Conservation (phyloP, 2,888 invertebrate genomes). For the Saturnia japonica region DNA sequence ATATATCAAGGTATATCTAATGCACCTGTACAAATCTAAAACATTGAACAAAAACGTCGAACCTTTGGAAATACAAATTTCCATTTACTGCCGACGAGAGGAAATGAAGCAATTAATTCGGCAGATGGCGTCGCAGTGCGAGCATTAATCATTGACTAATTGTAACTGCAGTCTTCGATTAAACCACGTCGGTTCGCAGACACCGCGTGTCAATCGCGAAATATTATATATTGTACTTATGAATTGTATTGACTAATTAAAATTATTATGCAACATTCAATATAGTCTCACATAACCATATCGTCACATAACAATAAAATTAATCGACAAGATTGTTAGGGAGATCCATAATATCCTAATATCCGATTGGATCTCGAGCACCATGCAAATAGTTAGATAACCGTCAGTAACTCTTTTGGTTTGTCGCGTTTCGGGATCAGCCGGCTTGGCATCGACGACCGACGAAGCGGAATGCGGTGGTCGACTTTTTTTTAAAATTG, state of each 20-base stretch:
- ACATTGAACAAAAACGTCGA: slow-evolving; percentile 64
- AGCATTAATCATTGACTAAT: slow-evolving; percentile 81
- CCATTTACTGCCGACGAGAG: slow-evolving; percentile 77
- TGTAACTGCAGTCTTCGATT: slow-evolving; percentile 82
- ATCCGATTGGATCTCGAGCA: no score
- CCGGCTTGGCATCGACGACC: no score
- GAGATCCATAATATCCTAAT: no score
- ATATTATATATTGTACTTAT: slow-evolving; percentile 25
- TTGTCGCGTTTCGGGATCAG: no score
- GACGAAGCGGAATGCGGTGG: no score
- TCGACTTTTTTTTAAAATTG: no score
- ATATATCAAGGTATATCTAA: background rate
- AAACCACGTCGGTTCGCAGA: slow-evolving; percentile 54
- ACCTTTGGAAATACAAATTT: slow-evolving; percentile 78
- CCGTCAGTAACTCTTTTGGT: no score
- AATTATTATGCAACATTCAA: background rate
- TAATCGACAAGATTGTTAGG: no score
- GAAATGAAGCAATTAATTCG: slow-evolving; percentile 82
- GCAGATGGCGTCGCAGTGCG: slow-evolving; percentile 80
- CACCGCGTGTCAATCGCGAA: slow-evolving; percentile 41
- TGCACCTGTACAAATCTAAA: slow-evolving; percentile 65
- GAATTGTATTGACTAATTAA: background rate
- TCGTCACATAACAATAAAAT: no score
- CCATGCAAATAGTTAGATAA: no score
- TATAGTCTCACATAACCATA: no score